Conservation (phyloP, 2,797 vertebrate species). For the Molothrus aeneus region DNA sequence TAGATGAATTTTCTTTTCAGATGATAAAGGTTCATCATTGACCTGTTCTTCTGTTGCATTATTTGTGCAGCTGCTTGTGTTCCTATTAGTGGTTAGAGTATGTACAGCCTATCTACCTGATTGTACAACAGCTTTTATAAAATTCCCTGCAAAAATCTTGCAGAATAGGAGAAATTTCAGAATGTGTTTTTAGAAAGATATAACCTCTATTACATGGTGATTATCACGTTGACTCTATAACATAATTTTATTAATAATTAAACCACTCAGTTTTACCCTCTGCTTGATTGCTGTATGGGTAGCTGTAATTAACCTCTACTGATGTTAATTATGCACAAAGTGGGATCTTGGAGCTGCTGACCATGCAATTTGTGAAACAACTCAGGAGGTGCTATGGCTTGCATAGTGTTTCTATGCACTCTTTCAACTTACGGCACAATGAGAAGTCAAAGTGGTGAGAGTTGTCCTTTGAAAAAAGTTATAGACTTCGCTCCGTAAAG, state of each 20-base stretch:
- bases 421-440: not conserved
- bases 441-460: not conserved
- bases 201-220: not conserved
- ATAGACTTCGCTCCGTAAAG: not conserved
- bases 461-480: not conserved
- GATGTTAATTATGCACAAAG: constrained; percentile 60
- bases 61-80: not conserved
- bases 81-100: not conserved
- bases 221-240: not conserved
- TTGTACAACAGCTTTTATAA: not conserved
- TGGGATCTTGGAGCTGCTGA: constrained; percentile 52
- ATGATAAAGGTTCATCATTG: not conserved
- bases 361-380: not conserved
- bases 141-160: not conserved
- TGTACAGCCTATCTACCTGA: not conserved
- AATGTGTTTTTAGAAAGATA: constrained; percentile 1
- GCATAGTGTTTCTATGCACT: not conserved
- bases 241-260: constrained; percentile 49
- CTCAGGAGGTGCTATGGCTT: not conserved
- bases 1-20: not conserved
- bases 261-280: constrained; percentile 43
- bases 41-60: not conserved
- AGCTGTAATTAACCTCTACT: constrained; percentile 70
- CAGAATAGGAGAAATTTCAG: not conserved
- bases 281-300: constrained; percentile 31